phyloP scores from a whole-genome alignment of 2,113 vertebrate genomes.

The Ochotona princeps region DNA sequence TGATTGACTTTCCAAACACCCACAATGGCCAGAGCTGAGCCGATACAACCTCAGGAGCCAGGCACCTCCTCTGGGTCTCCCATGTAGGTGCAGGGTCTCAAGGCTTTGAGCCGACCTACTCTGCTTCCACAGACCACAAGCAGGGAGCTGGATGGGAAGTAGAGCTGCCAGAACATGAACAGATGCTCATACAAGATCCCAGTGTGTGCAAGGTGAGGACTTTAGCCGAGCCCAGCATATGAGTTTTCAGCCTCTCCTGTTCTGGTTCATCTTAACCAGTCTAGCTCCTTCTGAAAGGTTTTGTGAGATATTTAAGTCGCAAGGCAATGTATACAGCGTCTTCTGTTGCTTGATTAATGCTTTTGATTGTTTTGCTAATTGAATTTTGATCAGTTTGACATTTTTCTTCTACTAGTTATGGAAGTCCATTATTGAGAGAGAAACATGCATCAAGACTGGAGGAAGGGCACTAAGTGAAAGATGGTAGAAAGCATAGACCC shows the following conservation, averaged over 20 bases:
- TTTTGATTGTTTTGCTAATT: slow-evolving; percentile 51
- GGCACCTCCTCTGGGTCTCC: too few relatives aligned
- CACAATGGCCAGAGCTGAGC: too few relatives aligned
- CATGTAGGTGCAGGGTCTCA: too few relatives aligned
- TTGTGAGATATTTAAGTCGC: slow-evolving; percentile 35
- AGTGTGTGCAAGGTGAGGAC: too few relatives aligned
- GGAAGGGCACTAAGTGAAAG: not conserved
- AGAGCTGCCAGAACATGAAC: too few relatives aligned
- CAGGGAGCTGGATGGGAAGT: too few relatives aligned
- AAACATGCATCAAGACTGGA: not conserved
- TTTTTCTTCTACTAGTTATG: slow-evolving; percentile 22
- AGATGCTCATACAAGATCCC: too few relatives aligned
- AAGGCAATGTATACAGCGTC: not conserved
- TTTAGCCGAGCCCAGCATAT: too few relatives aligned
- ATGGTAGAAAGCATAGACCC: not conserved
- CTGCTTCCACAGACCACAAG: too few relatives aligned
- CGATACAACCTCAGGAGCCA: too few relatives aligned
- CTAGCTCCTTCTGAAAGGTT: slow-evolving; percentile 1
- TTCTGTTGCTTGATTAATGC: not conserved
- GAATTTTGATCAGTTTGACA: slow-evolving; percentile 53
- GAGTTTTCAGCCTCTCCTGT: not conserved
- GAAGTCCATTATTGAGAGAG: slow-evolving; percentile 12
- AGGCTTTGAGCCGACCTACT: too few relatives aligned
- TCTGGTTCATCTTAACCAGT: slow-evolving; percentile 10
- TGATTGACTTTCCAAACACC: too few relatives aligned